Base-by-base conservation (phyloP, 2,888 invertebrate species). In the Nebria brevicollis region DNA sequence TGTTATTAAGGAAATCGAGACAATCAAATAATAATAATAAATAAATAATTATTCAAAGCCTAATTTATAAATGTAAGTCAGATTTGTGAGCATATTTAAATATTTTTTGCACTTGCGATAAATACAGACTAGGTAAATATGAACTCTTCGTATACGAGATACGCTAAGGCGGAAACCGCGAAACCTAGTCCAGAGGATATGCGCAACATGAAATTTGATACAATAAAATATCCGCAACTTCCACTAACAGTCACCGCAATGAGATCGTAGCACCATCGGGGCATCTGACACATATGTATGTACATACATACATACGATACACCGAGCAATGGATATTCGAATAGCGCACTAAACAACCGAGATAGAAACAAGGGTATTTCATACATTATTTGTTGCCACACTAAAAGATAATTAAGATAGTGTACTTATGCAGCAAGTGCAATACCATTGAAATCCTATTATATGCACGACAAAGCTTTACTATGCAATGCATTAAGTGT, bases 221-320 rank as follows among this genome's bases (percentile, higher is more conserved):
- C 79, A 79, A 79, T 79, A 79, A 75, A 79, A 79, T 79, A 79
- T 74, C 79, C 79, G 79, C 79, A 79, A 79, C 74, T 68, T 78
- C 78, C 78, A 72, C 41, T 65, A 66, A 42, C 65, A 65, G 72
- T 15, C 78, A 54, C 66, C 54, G 7, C 54, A 54, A 54, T 13
- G 54, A 13, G 54, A 54, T 54, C 34, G 34, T 34, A 13, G 54
- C 54, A 13, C 54, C 11, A 13, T 54, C 11, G 54, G 11, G 2
- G 73, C 73, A 78, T 73, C 72, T 77, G 42, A 77, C 66, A 73
- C 78, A 73, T 72, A 20, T 20, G 20, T 20, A 20, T 20, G 20
- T 20, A 20, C 20, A 20, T 20, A 20, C 20, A 20, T 20, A 20
- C 20, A 20, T 20, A 20, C 20, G 20, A 20, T 20, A 72, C 72